Evolutionary conservation across 1,140 invertebrate species (phyloP).

Genomic region (Cecropterus lyciades): DNA sequence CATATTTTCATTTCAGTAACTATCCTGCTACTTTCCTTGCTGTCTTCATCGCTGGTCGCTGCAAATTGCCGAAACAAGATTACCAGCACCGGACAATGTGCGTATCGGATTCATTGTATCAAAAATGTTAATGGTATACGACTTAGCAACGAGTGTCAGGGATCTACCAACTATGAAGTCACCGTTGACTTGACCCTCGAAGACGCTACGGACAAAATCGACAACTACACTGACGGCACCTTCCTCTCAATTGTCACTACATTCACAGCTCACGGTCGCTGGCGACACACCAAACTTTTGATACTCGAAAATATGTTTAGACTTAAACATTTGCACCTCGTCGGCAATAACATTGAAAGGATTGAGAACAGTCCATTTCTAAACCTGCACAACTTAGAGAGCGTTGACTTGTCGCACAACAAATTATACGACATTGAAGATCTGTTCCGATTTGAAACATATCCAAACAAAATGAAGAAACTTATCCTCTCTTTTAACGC

Average conservation of each 20-base stretch:
- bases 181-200: slow-evolving; percentile 55
- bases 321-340: slow-evolving; percentile 51
- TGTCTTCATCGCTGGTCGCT: slow-evolving; percentile 38
- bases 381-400: slow-evolving; percentile 50
- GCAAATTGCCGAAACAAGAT: slow-evolving; percentile 55
- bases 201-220: slow-evolving; percentile 50
- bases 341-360: slow-evolving; percentile 49
- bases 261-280: slow-evolving; percentile 52
- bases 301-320: slow-evolving; percentile 57
- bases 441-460: slow-evolving; percentile 58
- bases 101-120: slow-evolving; percentile 55
- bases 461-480: slow-evolving; percentile 54
- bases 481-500: slow-evolving; percentile 59
- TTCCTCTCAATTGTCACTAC: slow-evolving; percentile 54
- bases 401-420: slow-evolving; percentile 62
- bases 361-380: slow-evolving; percentile 55
- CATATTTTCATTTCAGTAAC: slow-evolving; percentile 42
- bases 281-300: slow-evolving; percentile 55
- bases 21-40: slow-evolving; percentile 33
- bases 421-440: slow-evolving; percentile 54
- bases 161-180: slow-evolving; percentile 59
- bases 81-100: slow-evolving; percentile 48
- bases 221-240: slow-evolving; percentile 45
- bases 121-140: slow-evolving; percentile 45
- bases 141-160: slow-evolving; percentile 52